These are phyloP conservation scores for Chascanopsetta lugubris DNA, from an alignment of 2,113 vertebrate species.

Conservation along the genomic window DNA sequence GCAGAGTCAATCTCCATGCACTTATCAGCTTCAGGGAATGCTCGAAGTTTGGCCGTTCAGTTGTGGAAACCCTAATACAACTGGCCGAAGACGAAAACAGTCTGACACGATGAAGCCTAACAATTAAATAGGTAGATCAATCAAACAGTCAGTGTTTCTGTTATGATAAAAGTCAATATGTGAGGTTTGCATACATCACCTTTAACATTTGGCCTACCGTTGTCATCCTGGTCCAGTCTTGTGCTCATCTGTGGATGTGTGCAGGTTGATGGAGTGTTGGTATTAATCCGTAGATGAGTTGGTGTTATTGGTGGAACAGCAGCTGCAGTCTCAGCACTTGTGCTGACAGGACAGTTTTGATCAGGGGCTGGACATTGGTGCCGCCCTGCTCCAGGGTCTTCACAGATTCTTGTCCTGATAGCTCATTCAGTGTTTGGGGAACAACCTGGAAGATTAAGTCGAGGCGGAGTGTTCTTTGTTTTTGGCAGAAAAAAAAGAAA, in stretches of 20 bases:
- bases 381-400: conserved; percentile 21
- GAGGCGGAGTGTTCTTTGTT: neutral
- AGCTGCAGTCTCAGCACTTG: conserved; percentile 57
- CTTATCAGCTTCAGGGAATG: no score
- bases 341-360: conserved; percentile 28
- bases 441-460: conserved; percentile 8
- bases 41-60: no score
- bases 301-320: conserved; percentile 56
- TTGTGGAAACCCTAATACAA: no score
- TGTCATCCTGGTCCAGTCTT: neutral
- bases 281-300: conserved; percentile 13
- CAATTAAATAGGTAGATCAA: no score
- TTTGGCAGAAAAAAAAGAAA: neutral
- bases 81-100: no score
- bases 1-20: no score
- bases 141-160: no score
- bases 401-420: conserved; percentile 24
- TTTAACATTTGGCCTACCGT: no score
- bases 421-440: conserved; percentile 11
- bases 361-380: conserved; percentile 9
- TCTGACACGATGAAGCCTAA: no score
- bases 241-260: conserved; percentile 10
- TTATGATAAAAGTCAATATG: no score
- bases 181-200: no score
- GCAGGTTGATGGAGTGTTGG: conserved; percentile 14